Percentiles rank a stretch among this genome's conserved stretches.
Evolutionary conservation across 2,888 invertebrate species (phyloP).

Genomic region (Sarcophaga rosellei): DNA sequence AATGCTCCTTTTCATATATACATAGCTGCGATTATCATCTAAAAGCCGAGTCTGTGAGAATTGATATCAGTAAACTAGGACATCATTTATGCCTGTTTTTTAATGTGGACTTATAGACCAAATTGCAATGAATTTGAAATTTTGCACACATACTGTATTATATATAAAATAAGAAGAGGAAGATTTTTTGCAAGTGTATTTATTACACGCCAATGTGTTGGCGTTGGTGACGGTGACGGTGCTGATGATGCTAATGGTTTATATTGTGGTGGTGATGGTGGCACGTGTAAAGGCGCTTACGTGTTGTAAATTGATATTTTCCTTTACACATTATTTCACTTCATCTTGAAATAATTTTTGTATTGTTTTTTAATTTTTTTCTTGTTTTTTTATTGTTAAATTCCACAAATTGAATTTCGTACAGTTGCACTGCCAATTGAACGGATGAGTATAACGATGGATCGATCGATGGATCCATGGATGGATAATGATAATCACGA

Average conservation of each 20-base stretch:
- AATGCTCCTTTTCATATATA: too few species aligned
- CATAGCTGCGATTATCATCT: too few species aligned
- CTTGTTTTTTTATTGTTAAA: constrained; percentile 6
- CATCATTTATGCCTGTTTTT: too few species aligned
- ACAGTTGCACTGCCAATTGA: constrained; percentile 43
- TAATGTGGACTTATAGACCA: too few species aligned
- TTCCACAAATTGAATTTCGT: constrained; percentile 51
- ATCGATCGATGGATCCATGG: not conserved
- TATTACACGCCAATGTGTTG: constrained; percentile 20
- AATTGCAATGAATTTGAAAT: too few species aligned
- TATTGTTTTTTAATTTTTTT: constrained; percentile 7
- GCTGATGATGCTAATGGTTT: too few species aligned
- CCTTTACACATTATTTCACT: constrained; percentile 49
- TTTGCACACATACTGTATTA: too few species aligned
- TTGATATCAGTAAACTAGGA: too few species aligned
- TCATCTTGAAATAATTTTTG: constrained; percentile 26
- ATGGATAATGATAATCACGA: constrained; percentile 61
- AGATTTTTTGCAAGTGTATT: constrained; percentile 9
- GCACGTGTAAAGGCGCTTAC: constrained; percentile 67
- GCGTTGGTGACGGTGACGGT: constrained; percentile 46
- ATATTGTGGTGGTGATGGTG: constrained; percentile 52
- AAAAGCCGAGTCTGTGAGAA: too few species aligned
- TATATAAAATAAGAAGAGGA: too few species aligned
- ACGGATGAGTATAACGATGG: not conserved
- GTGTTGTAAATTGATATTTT: constrained; percentile 69